These are phyloP conservation scores for Meta bourneti DNA, from an alignment of 2,888 invertebrate species.

Conservation along the genomic window DNA sequence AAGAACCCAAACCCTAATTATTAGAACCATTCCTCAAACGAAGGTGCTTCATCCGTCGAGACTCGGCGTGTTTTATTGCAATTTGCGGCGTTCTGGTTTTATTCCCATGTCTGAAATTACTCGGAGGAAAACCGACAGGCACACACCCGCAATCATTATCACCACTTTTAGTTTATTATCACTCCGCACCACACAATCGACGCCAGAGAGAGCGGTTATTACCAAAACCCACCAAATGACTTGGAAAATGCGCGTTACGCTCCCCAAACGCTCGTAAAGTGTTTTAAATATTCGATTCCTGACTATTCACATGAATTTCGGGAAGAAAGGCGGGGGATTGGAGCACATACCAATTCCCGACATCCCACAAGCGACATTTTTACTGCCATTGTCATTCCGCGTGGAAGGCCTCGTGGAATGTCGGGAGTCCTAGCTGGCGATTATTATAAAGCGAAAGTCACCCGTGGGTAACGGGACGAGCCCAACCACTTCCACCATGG, in stretches of 20 bases:
- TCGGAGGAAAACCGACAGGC: not conserved
- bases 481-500: not conserved
- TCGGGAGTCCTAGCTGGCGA: not conserved
- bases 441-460: constrained; percentile 50
- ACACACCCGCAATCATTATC: constrained; percentile 22
- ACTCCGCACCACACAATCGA: constrained; percentile 21
- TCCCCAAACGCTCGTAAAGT: constrained; percentile 60
- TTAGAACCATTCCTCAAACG: not conserved
- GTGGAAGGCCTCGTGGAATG: not conserved
- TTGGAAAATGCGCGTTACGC: constrained; percentile 22
- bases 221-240: constrained; percentile 48
- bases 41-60: not conserved
- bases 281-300: constrained; percentile 52
- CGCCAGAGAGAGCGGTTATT: constrained; percentile 38
- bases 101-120: constrained; percentile 31
- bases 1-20: not conserved
- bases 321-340: not conserved
- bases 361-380: constrained; percentile 28
- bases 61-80: not conserved
- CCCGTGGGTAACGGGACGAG: constrained; percentile 38
- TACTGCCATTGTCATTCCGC: constrained; percentile 22
- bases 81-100: not conserved
- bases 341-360: constrained; percentile 4
- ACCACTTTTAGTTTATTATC: constrained; percentile 31
- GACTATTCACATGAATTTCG: constrained; percentile 26